Evolutionary conservation across 2,113 vertebrate genomes (phyloP).

Genomic region (Periophthalmodon schlosseri): DNA sequence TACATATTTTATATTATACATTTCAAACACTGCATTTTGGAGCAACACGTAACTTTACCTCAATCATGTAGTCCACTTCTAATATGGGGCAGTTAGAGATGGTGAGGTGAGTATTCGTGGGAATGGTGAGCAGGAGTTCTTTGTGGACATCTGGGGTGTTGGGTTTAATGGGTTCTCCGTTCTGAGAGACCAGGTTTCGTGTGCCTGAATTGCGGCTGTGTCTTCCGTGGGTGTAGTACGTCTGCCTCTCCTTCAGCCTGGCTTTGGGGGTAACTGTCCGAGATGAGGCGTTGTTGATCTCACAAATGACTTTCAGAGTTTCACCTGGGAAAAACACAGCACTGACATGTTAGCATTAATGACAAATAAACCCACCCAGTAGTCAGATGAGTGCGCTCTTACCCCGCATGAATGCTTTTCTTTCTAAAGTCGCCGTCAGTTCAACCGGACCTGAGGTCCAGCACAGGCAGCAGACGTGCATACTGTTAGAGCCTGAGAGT

Average conservation of each 20-base stretch:
- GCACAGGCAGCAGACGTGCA: slow-evolving; percentile 48
- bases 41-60: slow-evolving; percentile 40
- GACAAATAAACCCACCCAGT: neutral
- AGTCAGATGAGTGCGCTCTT: neutral
- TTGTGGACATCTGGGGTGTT: slow-evolving; percentile 7
- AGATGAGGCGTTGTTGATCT: slow-evolving; percentile 51
- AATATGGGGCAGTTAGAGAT: slow-evolving; percentile 65
- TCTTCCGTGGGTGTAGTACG: slow-evolving; percentile 13
- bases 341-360: neutral
- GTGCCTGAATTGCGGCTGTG: accelerated
- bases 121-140: slow-evolving; percentile 46
- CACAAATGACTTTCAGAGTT: slow-evolving; percentile 42
- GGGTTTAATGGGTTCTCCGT: neutral
- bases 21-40: neutral
- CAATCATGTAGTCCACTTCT: slow-evolving; percentile 31
- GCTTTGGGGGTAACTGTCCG: slow-evolving; percentile 25
- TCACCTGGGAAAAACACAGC: slow-evolving; percentile 45
- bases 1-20: too few relatives aligned
- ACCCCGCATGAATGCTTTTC: slow-evolving; percentile 56
- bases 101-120: neutral
- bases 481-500: slow-evolving; percentile 47
- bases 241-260: slow-evolving; percentile 48
- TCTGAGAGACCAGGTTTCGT: neutral
- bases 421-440: slow-evolving; percentile 35
- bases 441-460: slow-evolving; percentile 40